phyloP scores from a whole-genome alignment of 2,797 vertebrate species.

The Fringilla coelebs region DNA sequence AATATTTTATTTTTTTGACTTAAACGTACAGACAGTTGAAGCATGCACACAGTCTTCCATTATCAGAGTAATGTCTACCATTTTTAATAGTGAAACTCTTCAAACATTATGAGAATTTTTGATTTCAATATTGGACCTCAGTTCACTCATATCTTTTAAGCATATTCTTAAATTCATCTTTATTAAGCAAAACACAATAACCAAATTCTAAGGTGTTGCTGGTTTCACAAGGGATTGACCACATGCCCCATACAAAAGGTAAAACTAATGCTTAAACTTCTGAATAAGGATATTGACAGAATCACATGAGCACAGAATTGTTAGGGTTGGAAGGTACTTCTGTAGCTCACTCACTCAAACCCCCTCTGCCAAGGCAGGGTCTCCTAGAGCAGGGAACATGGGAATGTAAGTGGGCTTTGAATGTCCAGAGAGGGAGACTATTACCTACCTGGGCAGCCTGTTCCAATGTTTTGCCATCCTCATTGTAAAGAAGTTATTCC shows the following conservation, averaged over 20 bases:
- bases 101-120: background rate
- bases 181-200: background rate
- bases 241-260: rapidly evolving
- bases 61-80: background rate
- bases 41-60: background rate
- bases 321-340: background rate
- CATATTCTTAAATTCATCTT: background rate
- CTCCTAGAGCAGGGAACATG: background rate
- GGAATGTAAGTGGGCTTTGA: background rate
- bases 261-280: background rate
- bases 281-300: background rate
- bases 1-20: background rate
- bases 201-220: background rate
- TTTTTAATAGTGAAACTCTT: background rate
- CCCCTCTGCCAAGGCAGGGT: background rate
- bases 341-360: background rate
- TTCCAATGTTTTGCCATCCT: background rate
- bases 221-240: background rate
- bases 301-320: background rate
- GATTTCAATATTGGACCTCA: background rate
- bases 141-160: background rate
- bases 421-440: background rate
- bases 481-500: background rate
- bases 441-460: background rate
- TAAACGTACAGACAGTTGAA: background rate